A percentile compares a stretch with the other conserved stretches of the same genome.
Conservation (phyloP, 1,140 invertebrate species). For the Cotesia vestalis region DNA sequence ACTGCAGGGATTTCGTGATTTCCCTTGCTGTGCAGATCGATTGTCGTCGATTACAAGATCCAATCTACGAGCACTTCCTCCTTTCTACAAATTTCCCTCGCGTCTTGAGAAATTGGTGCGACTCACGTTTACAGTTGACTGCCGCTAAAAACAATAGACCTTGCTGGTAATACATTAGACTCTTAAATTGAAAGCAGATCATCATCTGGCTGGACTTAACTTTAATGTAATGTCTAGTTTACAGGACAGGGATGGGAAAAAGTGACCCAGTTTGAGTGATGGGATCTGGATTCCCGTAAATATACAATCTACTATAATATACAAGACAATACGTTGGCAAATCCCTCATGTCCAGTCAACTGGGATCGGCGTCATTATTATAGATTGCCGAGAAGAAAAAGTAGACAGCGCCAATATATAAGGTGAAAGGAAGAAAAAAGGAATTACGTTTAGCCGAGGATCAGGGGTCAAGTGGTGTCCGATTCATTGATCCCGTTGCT, state of each 20-base stretch:
- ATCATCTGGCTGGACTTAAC: too few relatives aligned
- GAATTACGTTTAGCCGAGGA: slow-evolving; percentile 19
- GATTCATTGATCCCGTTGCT: slow-evolving; percentile 46
- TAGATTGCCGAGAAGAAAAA: neutral
- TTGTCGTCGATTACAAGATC: slow-evolving; percentile 22
- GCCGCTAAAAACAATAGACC: too few relatives aligned
- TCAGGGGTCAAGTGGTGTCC: slow-evolving; percentile 28
- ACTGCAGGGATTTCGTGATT: slow-evolving; percentile 29
- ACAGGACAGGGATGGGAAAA: too few relatives aligned
- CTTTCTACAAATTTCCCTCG: slow-evolving; percentile 28
- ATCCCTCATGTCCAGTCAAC: neutral
- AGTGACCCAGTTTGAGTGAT: too few relatives aligned
- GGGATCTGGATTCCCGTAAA: too few relatives aligned
- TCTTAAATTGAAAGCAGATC: too few relatives aligned
- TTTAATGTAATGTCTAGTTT: too few relatives aligned
- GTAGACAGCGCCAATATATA: neutral
- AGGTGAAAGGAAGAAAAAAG: slow-evolving; percentile 7
- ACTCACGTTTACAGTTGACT: slow-evolving; percentile 12
- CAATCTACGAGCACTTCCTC: slow-evolving; percentile 23
- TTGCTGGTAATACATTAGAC: too few relatives aligned
- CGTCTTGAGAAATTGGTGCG: slow-evolving; percentile 25
- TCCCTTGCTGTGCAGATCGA: slow-evolving; percentile 8
- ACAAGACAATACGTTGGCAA: too few relatives aligned
- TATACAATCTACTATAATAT: too few relatives aligned
- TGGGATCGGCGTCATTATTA: neutral